Conservation (phyloP, 2,888 invertebrate genomes). For the Clepsis dumicolana region DNA sequence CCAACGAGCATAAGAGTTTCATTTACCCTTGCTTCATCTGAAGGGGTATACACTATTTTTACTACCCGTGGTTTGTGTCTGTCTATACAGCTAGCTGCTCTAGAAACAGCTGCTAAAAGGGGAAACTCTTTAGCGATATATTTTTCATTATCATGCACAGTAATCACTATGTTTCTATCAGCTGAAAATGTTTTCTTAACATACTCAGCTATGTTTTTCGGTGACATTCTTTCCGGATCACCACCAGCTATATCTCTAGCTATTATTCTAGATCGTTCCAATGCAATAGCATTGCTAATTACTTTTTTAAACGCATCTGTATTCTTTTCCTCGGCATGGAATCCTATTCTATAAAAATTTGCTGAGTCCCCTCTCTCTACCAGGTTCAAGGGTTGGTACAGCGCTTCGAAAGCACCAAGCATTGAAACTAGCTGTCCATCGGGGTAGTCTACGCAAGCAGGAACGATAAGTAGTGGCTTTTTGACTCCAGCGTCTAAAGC, state of each 20-base stretch:
- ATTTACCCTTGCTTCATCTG: slow-evolving; percentile 75
- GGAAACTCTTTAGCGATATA: slow-evolving; percentile 91
- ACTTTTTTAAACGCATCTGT: slow-evolving; percentile 85
- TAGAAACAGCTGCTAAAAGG: slow-evolving; percentile 90
- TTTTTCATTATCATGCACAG: slow-evolving; percentile 87
- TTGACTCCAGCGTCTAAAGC: slow-evolving; percentile 94
- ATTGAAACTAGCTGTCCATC: slow-evolving; percentile 92
- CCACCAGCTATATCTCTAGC: slow-evolving; percentile 88
- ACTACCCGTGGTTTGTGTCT: slow-evolving; percentile 88
- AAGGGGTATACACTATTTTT: slow-evolving; percentile 88
- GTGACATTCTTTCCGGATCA: slow-evolving; percentile 96
- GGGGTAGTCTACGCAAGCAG: slow-evolving; percentile 88
- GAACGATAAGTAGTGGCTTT: slow-evolving; percentile 91
- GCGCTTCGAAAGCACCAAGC: slow-evolving; percentile 94
- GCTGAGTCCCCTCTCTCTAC: slow-evolving; percentile 88
- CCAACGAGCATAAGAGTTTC: slow-evolving; percentile 94
- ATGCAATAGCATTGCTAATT: slow-evolving; percentile 86
- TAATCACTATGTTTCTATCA: slow-evolving; percentile 87
- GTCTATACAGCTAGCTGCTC: slow-evolving; percentile 89
- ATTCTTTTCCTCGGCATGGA: slow-evolving; percentile 85
- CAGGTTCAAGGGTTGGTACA: slow-evolving; percentile 94
- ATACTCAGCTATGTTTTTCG: slow-evolving; percentile 92
- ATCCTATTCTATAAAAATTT: slow-evolving; percentile 88
- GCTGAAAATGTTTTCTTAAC: slow-evolving; percentile 87
- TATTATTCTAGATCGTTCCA: slow-evolving; percentile 89